phyloP scores from a whole-genome alignment of 30 jellyfish, hydroid and myxozoan genomes.

The Cassiopea andromeda region DNA sequence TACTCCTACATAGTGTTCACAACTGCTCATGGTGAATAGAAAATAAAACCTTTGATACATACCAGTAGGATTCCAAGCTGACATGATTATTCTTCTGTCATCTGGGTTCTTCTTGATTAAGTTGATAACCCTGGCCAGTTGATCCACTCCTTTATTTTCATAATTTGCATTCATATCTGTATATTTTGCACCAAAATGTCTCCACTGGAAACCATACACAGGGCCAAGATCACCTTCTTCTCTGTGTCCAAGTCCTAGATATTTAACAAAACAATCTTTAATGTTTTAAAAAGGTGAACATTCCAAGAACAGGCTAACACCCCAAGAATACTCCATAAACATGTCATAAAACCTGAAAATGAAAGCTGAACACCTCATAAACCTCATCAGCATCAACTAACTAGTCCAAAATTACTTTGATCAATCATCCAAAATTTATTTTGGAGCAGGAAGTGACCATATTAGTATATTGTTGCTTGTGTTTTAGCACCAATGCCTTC shows the following conservation, averaged over 20 bases:
- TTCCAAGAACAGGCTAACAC: no score
- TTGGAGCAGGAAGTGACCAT: no score
- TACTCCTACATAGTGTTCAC: no score
- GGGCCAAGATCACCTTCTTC: constrained; percentile 99
- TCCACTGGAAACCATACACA: constrained; percentile 99
- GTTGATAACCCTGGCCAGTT: constrained; percentile 82
- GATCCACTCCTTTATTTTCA: constrained; percentile 94
- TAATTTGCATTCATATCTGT: constrained; percentile 77
- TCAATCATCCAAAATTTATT: no score
- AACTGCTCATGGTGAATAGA: background rate
- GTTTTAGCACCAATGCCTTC: no score
- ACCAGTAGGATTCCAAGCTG: constrained; percentile 99
- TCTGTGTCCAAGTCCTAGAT: constrained; percentile 87
- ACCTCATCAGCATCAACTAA: no score
- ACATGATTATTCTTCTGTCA: constrained; percentile 94
- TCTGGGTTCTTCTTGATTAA: constrained; percentile 90
- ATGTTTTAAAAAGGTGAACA: background rate
- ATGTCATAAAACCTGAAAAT: no score
- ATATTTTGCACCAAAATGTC: constrained; percentile 98
- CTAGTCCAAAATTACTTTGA: no score
- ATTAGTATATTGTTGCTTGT: no score
- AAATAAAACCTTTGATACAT: background rate
- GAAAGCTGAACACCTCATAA: no score
- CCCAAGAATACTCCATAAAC: no score
- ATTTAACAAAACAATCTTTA: background rate